Base-by-base conservation (phyloP, 2,888 invertebrate genomes). In the Catonia carolina region DNA sequence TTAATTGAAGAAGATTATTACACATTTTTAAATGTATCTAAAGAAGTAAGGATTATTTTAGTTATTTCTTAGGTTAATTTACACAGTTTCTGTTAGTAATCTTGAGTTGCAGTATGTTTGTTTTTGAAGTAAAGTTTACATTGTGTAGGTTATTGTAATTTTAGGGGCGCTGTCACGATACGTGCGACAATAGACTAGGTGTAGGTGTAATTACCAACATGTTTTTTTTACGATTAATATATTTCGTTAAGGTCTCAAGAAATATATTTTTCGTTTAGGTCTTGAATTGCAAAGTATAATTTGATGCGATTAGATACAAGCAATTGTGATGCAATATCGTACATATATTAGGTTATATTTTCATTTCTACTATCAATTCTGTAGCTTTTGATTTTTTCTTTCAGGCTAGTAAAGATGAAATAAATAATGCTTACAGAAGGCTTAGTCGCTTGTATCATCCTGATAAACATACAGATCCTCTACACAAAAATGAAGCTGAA, bases 381-480 rank as follows among this genome's bases (percentile, higher is more conserved):
- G n/a, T n/a, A n/a, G 36, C 23, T 5, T 10, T 18, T n/a, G 35
- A 20, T 23, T 27, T 42, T 15, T 49, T 49, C 64, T 58, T 75
- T 50, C 70, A 99, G 98, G 98, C 98, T 6, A 79, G 89, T 36
- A 76, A 77, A 50, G 96, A 97, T 63, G 96, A 98, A 73, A 96
- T 99, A 64, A 92, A 84, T 68, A 86, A 86, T 76, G 90, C 97
- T 1, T 99, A 96, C 72, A 82, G 96, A 60, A 83, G 89, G 53
- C 82, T 95, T 55, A 96, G 96, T 66, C 83, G 87, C 63, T 83
- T 94, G 66, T 98, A 95, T 70, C 99, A 99, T 73, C 98, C 99
- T 0, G 98, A 99, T 70, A 96, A 97, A 73, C 97, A 99, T 74
- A 76, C 81, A 12, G 89, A 94, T 68, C 84, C 86, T 1, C 79